Conservation (phyloP, 2,797 vertebrate genomes). For the Phylloscopus collybita region DNA sequence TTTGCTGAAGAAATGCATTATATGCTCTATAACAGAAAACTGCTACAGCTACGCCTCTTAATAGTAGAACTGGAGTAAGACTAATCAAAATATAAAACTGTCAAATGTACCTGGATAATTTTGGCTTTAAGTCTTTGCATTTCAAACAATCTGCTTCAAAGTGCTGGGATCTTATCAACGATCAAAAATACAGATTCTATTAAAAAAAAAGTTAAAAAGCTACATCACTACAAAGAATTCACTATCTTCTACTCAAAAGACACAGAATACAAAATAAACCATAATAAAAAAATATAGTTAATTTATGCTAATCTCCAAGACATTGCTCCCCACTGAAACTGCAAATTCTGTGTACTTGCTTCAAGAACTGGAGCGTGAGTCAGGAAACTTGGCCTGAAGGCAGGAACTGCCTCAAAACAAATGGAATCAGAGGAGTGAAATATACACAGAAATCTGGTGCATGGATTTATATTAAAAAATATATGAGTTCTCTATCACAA, state of each 20-base stretch:
- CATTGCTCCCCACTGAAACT: not conserved
- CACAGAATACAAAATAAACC: not conserved
- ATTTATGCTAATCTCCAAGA: not conserved
- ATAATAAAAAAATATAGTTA: not conserved
- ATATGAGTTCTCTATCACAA: not conserved
- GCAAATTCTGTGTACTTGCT: not conserved
- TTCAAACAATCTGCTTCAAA: slow-evolving; percentile 31
- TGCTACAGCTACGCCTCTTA: not conserved
- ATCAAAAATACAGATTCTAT: slow-evolving; percentile 18
- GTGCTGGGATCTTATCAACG: not conserved
- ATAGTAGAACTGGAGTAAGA: not conserved
- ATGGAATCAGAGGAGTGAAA: not conserved
- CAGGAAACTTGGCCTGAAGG: not conserved
- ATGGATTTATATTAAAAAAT: not conserved
- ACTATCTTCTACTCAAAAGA: not conserved
- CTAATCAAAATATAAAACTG: not conserved
- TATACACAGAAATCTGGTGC: not conserved
- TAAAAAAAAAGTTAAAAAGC: not conserved
- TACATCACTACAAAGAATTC: not conserved
- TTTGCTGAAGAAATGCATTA: not conserved
- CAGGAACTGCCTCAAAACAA: not conserved
- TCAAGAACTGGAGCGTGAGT: not conserved
- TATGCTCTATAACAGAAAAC: not conserved
- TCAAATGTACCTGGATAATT: not conserved
- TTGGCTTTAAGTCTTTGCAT: not conserved